Evolutionary conservation across 2,113 vertebrate genomes (phyloP).

Genomic region (Tinamus guttatus): DNA sequence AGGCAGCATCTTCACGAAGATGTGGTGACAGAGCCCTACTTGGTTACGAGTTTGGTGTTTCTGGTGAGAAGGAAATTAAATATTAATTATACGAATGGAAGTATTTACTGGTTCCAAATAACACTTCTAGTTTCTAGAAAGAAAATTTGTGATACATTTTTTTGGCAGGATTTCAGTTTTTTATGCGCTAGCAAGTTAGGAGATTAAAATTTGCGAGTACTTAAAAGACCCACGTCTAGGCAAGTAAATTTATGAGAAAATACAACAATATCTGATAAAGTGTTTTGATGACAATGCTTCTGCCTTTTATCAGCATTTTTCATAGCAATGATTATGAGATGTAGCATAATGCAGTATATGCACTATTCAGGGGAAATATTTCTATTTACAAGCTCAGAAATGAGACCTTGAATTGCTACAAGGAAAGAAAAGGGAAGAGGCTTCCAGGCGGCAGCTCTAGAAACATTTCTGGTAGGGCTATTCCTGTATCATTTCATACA

Average conservation of each 20-base stretch:
- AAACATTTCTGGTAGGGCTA: not conserved
- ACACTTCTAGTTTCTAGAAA: not conserved
- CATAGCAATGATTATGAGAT: not conserved
- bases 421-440: not conserved
- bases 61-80: not conserved
- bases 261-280: not conserved
- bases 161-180: too few relatives aligned
- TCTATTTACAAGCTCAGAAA: not conserved
- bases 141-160: too few relatives aligned
- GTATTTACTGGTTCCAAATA: not conserved
- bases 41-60: not conserved
- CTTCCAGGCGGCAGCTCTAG: not conserved
- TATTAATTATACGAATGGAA: not conserved
- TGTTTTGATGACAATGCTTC: not conserved
- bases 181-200: not conserved
- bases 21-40: not conserved
- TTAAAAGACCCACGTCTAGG: not conserved
- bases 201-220: not conserved
- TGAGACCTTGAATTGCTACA: not conserved
- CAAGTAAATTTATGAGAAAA: not conserved
- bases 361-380: not conserved
- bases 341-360: not conserved
- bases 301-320: conserved; percentile 9
- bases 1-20: not conserved
- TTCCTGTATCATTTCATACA: not conserved